A percentile compares a stretch with the other conserved stretches of the same genome.
These are phyloP conservation scores for Ophion obscuratus DNA, from an alignment of 2,888 invertebrate species.

Conservation along the genomic window DNA sequence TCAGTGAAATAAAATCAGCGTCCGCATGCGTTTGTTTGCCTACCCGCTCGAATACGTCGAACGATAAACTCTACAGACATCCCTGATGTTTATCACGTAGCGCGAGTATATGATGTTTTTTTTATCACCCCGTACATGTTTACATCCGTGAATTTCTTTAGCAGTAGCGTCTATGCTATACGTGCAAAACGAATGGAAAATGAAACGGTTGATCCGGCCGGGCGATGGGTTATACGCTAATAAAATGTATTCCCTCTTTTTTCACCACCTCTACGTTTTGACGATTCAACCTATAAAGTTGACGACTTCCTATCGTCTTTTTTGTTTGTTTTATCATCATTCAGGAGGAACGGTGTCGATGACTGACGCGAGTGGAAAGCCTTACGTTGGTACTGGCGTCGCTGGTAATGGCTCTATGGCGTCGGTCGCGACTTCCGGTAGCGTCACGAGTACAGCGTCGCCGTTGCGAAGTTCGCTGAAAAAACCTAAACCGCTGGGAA, in stretches of 20 bases:
- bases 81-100: constrained; percentile 11
- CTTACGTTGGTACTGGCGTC: constrained; percentile 88
- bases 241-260: not conserved
- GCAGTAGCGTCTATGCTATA: not conserved
- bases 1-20: not conserved
- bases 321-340: not conserved
- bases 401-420: constrained; percentile 86
- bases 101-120: constrained; percentile 2
- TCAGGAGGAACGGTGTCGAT: constrained; percentile 89
- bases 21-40: constrained; percentile 5
- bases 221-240: not conserved
- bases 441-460: constrained; percentile 85
- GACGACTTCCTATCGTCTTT: not conserved
- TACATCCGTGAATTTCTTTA: constrained; percentile 10
- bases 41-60: not conserved
- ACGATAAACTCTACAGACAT: constrained; percentile 7
- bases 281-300: not conserved
- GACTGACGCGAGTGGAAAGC: constrained; percentile 94
- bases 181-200: not conserved
- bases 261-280: not conserved
- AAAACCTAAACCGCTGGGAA: constrained; percentile 92
- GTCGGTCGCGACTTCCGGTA: constrained; percentile 82
- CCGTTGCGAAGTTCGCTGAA: constrained; percentile 93
- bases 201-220: not conserved
- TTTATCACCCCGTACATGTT: constrained; percentile 12